Evolutionary conservation across 2,888 invertebrate species (phyloP), one percentile per base, ranked within the genome.

Genomic region (Lissocephala sabroskyi): DNA sequence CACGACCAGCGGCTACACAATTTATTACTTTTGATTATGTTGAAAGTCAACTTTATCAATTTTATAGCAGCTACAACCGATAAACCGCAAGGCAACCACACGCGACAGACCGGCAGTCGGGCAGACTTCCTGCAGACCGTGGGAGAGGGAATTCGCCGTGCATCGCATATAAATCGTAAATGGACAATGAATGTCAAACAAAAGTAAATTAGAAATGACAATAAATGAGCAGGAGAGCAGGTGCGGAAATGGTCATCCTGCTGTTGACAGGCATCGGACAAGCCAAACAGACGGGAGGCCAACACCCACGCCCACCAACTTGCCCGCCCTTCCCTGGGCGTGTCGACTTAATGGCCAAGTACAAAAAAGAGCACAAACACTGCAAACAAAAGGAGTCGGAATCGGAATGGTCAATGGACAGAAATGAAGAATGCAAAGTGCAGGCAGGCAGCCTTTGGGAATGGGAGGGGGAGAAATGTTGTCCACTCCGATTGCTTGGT

Each of bases 31-130:
- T 71, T 76, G 71, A 71, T 71, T 71, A 71, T 71, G 71, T 71
- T 76, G 68, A 59, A 62, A 71, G 76, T 76, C 74, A 71, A 73
- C 71, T 76, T 71, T 76, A 71, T 71, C 76, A 76, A 71, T 76
- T 71, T 71, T 71, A 71, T 76, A 71, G 74, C 68, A 71, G 68
- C 73, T 65, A 62, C n/a, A n/a, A 68, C 70, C 71, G 65, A 71
- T 71, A 71, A 71, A 73, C 74, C 71, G 65, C 76, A 73, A 50
- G 56, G 61, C 68, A 68, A 51, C 56, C 41, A 39, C 40, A 44
- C 29, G 30, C 41, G 47, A 9, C 17, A 37, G 40, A 30, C 44
- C n/a, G 17, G 14, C 36, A 41, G 36, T 6, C 13, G n/a, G 43
- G 41, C 28, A 13, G 6, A 5, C n/a, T 3, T 14, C 35, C 10